These are phyloP conservation scores for Phasia obesa DNA, from an alignment of 2,888 invertebrate genomes.

Conservation along the genomic window DNA sequence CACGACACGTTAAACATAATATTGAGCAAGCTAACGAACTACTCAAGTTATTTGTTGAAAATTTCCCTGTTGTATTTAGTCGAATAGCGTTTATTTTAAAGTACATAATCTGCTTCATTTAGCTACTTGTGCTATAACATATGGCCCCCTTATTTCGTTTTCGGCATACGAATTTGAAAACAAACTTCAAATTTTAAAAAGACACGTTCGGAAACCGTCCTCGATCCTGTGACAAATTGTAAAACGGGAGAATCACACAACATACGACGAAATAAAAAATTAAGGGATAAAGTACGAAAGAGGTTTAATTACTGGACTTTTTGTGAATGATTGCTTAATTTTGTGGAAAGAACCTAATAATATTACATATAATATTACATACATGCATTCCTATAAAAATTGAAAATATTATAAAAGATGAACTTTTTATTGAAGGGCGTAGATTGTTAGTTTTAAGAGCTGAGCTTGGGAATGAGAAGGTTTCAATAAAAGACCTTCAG, in stretches of 20 bases:
- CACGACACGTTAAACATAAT: slow-evolving; percentile 22
- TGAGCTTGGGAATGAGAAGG: no score
- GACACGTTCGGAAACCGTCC: slow-evolving; percentile 51
- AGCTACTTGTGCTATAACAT: slow-evolving; percentile 29
- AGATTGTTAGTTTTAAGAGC: no score
- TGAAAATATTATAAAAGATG: slow-evolving; percentile 18
- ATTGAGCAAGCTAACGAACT: slow-evolving; percentile 27
- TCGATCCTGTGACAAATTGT: slow-evolving; percentile 47
- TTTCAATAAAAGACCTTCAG: slow-evolving; percentile 27
- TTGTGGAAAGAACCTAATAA: slow-evolving; percentile 2
- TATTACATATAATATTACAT: no score
- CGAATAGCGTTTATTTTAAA: slow-evolving; percentile 46
- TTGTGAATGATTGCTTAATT: slow-evolving; percentile 21
- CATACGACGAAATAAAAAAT: slow-evolving; percentile 19
- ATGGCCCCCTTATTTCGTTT: slow-evolving; percentile 30
- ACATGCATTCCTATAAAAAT: no score
- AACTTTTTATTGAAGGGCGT: slow-evolving; percentile 34
- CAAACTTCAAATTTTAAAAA: slow-evolving; percentile 48
- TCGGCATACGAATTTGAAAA: slow-evolving; percentile 52
- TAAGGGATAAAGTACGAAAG: slow-evolving; percentile 17
- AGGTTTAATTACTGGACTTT: not conserved
- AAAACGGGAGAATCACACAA: slow-evolving; percentile 21
- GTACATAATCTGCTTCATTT: slow-evolving; percentile 35
- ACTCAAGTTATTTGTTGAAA: slow-evolving; percentile 29
- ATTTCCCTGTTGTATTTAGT: slow-evolving; percentile 35